Base-by-base conservation (phyloP, 2,888 invertebrate genomes). In the Caenorhabditis sinica region DNA sequence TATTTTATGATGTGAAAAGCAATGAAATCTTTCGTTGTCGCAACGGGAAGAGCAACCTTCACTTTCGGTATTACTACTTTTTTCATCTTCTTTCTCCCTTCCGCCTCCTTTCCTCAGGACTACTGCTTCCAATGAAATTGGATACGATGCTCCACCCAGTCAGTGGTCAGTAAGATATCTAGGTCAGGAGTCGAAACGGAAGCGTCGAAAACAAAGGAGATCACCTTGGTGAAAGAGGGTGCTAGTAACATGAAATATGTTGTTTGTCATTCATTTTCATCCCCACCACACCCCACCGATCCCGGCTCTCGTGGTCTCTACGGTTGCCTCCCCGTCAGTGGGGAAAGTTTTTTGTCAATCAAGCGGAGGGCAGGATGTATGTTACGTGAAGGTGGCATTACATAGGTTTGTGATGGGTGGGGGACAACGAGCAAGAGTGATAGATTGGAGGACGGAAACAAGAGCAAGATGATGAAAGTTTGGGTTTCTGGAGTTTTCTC, bases 1-100 rank as follows among this genome's bases (percentile, higher is more conserved):
- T 80, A 80, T 80, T 80, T 80, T 80, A 80, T 80, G 80, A 80
- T 80, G 80, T 80, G 80, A 80, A 80, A 80, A 80, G 72, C 58
- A 49, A 65, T 72, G 72, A 80, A 80, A 72, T 58, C 66, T 63
- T 20, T 43, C 20, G 60, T 71, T 68, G 13, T 58, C 60, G 40
- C 30, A 45, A 1, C 36, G n/a, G 28, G 49, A n/a, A n/a, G n/a
- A 43, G 36, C 33, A 61, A 71, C 71, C 72, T 71, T 79, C 23
- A 43, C 33, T 53, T 72, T 66, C 45, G 53, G 63, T 80, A 72
- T 28, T 60, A 68, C 77, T 71, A 43, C 23, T 61, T 40, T 28
- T 58, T 17, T 51, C 45, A 28, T 30, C 53, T 13, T 68, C 51
- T 51, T 30, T 30, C 20, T 68, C 49, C 20, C 30, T 33, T 65